Evolutionary conservation across 1,140 invertebrate genomes (phyloP).

Genomic region (Chironomus striatipennis): DNA sequence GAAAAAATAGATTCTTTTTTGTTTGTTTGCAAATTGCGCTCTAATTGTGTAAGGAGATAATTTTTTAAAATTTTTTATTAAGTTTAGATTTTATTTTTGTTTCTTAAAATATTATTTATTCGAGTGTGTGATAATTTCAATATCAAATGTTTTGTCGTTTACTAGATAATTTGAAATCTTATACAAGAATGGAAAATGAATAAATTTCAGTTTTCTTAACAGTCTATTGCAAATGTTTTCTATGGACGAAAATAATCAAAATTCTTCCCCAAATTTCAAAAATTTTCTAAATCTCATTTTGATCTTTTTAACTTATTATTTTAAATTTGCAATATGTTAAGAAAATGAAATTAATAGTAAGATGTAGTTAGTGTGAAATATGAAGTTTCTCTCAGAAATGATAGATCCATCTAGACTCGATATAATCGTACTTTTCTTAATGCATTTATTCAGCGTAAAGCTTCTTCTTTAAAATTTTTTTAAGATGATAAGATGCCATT

Average conservation of each 20-base stretch:
- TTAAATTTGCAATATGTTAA: background rate
- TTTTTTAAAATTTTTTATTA: background rate
- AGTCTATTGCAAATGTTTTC: background rate
- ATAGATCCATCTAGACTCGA: too few species aligned
- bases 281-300: background rate
- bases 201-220: background rate
- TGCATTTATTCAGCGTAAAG: background rate
- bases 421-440: background rate
- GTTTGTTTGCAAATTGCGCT: background rate
- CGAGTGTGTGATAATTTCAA: background rate
- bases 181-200: background rate
- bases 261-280: constrained; percentile 18
- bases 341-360: background rate
- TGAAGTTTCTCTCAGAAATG: background rate
- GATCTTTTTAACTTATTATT: too few species aligned
- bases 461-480: background rate
- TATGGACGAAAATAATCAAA: background rate
- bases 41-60: background rate
- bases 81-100: background rate
- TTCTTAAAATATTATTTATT: background rate
- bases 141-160: background rate
- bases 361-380: background rate
- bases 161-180: background rate
- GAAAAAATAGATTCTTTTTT: constrained; percentile 3
- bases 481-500: background rate